Evolutionary conservation across 2,113 vertebrate species (phyloP).

Genomic region (Hydrolagus affinis): DNA sequence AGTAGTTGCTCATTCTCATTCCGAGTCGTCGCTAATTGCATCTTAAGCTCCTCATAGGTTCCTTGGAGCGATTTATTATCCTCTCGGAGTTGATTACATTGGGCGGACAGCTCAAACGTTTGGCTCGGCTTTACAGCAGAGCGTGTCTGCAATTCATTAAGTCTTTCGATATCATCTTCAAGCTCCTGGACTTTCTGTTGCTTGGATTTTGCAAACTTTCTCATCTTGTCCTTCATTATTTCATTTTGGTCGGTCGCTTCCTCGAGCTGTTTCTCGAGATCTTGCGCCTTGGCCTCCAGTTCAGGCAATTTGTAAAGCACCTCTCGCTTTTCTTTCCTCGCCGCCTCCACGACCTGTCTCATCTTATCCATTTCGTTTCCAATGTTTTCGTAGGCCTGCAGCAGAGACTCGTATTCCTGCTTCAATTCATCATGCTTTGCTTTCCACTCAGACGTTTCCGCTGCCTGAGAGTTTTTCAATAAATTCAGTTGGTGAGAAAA

Average conservation of each 20-base stretch:
- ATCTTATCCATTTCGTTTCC: constrained; percentile 75
- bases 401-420: constrained; percentile 73
- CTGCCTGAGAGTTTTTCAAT: constrained; percentile 72
- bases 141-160: constrained; percentile 45
- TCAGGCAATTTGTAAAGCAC: constrained; percentile 52
- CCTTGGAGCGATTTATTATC: constrained; percentile 51
- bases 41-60: constrained; percentile 48
- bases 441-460: constrained; percentile 75
- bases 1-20: constrained; percentile 52
- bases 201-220: constrained; percentile 51
- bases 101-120: constrained; percentile 43
- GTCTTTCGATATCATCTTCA: constrained; percentile 54
- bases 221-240: constrained; percentile 52
- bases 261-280: constrained; percentile 46
- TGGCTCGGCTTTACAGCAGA: constrained; percentile 44
- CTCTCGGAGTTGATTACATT: constrained; percentile 52
- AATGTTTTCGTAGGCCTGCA: constrained; percentile 75
- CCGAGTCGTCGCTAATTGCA: constrained; percentile 48
- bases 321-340: constrained; percentile 68
- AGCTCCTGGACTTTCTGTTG: constrained; percentile 51
- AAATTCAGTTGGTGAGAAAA: constrained; percentile 76
- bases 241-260: constrained; percentile 54
- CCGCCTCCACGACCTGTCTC: constrained; percentile 64
- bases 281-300: constrained; percentile 51
- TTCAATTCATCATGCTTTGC: constrained; percentile 70